These are phyloP conservation scores for Diabrotica virgifera DNA, from an alignment of 1,140 invertebrate genomes.

Conservation along the genomic window DNA sequence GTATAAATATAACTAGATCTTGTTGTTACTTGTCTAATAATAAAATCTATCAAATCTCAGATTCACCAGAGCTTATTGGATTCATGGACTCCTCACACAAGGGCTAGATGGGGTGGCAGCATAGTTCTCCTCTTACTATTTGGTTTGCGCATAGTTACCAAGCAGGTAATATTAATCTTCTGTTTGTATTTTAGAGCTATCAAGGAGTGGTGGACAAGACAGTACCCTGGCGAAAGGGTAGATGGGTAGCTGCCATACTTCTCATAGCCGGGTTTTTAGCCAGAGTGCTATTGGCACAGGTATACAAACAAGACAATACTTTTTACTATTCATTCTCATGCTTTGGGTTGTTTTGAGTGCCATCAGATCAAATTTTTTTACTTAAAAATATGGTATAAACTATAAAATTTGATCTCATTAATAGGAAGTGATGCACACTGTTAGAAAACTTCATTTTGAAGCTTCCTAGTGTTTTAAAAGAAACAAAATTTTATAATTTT, in stretches of 20 bases:
- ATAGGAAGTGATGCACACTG: too few species aligned
- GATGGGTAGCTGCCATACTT: slow-evolving; percentile 43
- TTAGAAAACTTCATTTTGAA: too few species aligned
- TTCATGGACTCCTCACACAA: slow-evolving; percentile 63
- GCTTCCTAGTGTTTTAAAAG: too few species aligned
- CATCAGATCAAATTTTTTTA: too few species aligned
- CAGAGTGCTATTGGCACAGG: slow-evolving; percentile 45
- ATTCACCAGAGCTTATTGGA: slow-evolving; percentile 52
- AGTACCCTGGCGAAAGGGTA: slow-evolving; percentile 44
- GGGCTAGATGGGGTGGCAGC: slow-evolving; percentile 57
- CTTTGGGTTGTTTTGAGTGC: too few species aligned
- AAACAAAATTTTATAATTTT: too few species aligned
- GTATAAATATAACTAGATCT: too few species aligned
- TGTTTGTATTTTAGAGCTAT: slow-evolving; percentile 47
- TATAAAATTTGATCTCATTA: too few species aligned
- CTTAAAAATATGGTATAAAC: too few species aligned
- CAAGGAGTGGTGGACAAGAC: slow-evolving; percentile 49
- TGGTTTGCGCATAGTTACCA: slow-evolving; percentile 58
- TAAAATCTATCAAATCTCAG: slow-evolving; percentile 25
- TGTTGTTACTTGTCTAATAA: too few species aligned
- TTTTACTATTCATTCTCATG: not conserved
- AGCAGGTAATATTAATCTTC: slow-evolving; percentile 54
- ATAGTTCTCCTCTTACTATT: slow-evolving; percentile 56
- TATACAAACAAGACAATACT: slow-evolving; percentile 28
- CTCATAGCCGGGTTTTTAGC: slow-evolving; percentile 42